phyloP scores from a whole-genome alignment of 2,888 invertebrate genomes.

The Agrilus cyanescens region DNA sequence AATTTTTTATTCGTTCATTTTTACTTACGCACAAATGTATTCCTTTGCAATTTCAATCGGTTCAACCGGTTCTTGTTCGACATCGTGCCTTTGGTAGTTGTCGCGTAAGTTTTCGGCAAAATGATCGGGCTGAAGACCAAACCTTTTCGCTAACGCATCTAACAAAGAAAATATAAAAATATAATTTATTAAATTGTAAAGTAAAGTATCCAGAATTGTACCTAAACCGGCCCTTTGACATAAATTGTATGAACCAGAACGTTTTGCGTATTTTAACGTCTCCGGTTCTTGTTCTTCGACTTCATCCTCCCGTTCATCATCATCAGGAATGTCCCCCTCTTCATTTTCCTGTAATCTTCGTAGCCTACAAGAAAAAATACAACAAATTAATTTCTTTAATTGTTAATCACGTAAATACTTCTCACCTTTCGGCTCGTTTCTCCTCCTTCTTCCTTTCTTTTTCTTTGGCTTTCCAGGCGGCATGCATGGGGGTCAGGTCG shows the following conservation, averaged over 20 bases:
- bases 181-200: slow-evolving; percentile 3
- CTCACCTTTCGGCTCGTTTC: slow-evolving; percentile 27
- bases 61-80: slow-evolving; percentile 82
- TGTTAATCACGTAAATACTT: no score
- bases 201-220: slow-evolving; percentile 20
- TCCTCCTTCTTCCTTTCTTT: slow-evolving; percentile 48
- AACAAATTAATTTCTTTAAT: slow-evolving; percentile 8
- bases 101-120: slow-evolving; percentile 94
- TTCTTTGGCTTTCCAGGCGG: slow-evolving; percentile 54
- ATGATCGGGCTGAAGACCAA: slow-evolving; percentile 87
- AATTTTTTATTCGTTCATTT: slow-evolving; percentile 4
- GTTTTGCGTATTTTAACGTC: slow-evolving; percentile 70
- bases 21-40: slow-evolving; percentile 44
- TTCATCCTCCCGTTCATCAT: slow-evolving; percentile 42
- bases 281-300: slow-evolving; percentile 47
- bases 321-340: slow-evolving; percentile 50
- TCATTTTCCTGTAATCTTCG: slow-evolving; percentile 45
- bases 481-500: slow-evolving; percentile 75
- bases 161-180: slow-evolving; percentile 11
- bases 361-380: slow-evolving; percentile 33
- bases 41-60: slow-evolving; percentile 74
- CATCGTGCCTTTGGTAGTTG: slow-evolving; percentile 89
- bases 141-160: slow-evolving; percentile 77
- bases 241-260: slow-evolving; percentile 80
- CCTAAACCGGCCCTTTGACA: slow-evolving; percentile 77